phyloP scores from a whole-genome alignment of 2,113 vertebrate species.

The Caretta caretta region DNA sequence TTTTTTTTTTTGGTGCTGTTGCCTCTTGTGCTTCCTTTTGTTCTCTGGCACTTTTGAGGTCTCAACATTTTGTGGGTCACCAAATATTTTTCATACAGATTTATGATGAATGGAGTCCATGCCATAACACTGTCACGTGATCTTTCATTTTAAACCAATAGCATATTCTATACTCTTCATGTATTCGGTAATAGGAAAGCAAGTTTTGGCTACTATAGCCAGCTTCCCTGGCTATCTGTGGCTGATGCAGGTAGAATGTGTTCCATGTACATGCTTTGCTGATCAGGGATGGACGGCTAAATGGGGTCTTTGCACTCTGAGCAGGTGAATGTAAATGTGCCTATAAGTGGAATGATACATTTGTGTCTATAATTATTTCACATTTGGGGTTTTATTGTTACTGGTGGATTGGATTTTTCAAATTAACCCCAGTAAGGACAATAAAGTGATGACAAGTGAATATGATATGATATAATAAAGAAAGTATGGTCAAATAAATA shows the following conservation, averaged over 20 bases:
- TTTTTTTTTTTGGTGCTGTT: neutral
- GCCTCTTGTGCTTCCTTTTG: neutral
- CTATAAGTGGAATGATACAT: neutral
- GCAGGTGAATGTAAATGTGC: neutral
- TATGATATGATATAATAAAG: too few species aligned
- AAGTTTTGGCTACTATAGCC: neutral
- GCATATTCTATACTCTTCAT: neutral
- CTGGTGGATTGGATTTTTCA: neutral
- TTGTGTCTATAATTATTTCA: neutral
- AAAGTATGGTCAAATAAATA: too few species aligned
- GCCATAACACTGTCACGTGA: neutral
- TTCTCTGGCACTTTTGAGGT: neutral
- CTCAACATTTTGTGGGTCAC: neutral
- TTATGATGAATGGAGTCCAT: neutral
- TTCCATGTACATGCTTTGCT: neutral
- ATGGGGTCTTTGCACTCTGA: neutral
- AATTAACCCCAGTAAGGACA: neutral
- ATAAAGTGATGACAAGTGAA: too few species aligned
- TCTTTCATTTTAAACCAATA: constrained; percentile 24
- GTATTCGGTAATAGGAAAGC: neutral
- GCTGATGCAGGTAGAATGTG: neutral
- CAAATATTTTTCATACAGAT: neutral
- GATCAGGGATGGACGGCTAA: neutral
- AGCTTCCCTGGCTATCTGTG: neutral
- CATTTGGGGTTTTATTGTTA: neutral